Evolutionary conservation across 2,888 invertebrate genomes (phyloP).

Genomic region (Caenorhabditis sp.): DNA sequence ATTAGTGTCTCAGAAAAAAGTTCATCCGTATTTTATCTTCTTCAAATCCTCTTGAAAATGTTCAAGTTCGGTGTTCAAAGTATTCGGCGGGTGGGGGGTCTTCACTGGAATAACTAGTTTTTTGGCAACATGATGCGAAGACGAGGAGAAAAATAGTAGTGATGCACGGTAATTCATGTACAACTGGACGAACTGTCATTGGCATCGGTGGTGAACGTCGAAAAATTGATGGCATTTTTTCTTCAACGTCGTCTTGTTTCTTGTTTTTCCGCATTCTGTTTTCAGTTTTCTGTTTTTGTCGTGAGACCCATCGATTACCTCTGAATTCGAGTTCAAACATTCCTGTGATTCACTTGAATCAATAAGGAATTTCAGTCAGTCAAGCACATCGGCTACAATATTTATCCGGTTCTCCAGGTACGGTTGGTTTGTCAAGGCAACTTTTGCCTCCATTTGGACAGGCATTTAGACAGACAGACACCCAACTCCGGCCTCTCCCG

Average conservation of each 20-base stretch:
- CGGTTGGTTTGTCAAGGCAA: too few relatives aligned
- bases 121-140: slow-evolving; percentile 47
- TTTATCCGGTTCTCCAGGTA: too few relatives aligned
- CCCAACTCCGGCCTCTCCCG: slow-evolving; percentile 20
- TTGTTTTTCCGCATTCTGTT: not conserved
- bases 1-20: too few relatives aligned
- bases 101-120: slow-evolving; percentile 43
- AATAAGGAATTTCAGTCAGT: too few relatives aligned
- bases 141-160: slow-evolving; percentile 19
- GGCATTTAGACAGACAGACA: slow-evolving; percentile 9
- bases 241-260: not conserved
- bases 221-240: not conserved
- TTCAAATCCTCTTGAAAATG: slow-evolving; percentile 35
- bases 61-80: slow-evolving; percentile 31
- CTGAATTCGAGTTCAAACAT: too few relatives aligned
- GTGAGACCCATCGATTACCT: too few relatives aligned
- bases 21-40: slow-evolving; percentile 3
- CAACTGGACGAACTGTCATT: slow-evolving; percentile 3
- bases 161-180: slow-evolving; percentile 10
- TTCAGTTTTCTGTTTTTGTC: too few relatives aligned
- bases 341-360: too few relatives aligned
- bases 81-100: slow-evolving; percentile 16
- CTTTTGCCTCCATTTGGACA: slow-evolving; percentile 21
- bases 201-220: not conserved
- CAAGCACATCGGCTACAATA: too few relatives aligned